These are phyloP conservation scores for Argynnis bischoffii DNA, from an alignment of 2,888 invertebrate genomes.

Conservation along the genomic window DNA sequence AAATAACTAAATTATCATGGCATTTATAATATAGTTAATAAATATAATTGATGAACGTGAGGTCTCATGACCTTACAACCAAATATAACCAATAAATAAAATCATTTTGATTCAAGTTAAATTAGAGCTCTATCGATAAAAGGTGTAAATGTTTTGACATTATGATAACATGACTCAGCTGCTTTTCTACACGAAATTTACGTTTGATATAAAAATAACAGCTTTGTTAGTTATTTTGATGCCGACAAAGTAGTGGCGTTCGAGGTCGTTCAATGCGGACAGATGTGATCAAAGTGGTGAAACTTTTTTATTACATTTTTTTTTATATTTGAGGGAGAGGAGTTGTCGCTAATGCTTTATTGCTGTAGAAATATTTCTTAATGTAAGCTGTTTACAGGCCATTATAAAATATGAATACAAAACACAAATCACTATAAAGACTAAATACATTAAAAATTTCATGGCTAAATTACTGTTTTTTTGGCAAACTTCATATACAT, in stretches of 20 bases:
- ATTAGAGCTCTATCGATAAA: not conserved
- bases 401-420: conserved; percentile 4
- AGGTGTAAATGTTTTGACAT: conserved; percentile 16
- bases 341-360: conserved; percentile 31
- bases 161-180: conserved; percentile 11
- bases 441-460: no score
- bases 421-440: not conserved
- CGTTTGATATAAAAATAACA: conserved; percentile 22
- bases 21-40: not conserved
- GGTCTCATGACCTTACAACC: conserved; percentile 15
- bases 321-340: conserved; percentile 31
- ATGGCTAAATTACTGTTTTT: no score
- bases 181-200: conserved; percentile 15
- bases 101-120: conserved; percentile 1
- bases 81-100: conserved; percentile 9
- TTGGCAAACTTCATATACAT: not conserved
- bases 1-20: not conserved
- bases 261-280: conserved; percentile 34
- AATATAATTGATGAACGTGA: conserved; percentile 10
- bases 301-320: conserved; percentile 28
- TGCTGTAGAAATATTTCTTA: conserved; percentile 22
- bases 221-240: conserved; percentile 24
- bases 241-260: conserved; percentile 24
- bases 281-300: conserved; percentile 36
- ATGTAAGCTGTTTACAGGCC: conserved; percentile 17